Conservation (phyloP, 2,113 vertebrate species). For the Oryzias melastigma region DNA sequence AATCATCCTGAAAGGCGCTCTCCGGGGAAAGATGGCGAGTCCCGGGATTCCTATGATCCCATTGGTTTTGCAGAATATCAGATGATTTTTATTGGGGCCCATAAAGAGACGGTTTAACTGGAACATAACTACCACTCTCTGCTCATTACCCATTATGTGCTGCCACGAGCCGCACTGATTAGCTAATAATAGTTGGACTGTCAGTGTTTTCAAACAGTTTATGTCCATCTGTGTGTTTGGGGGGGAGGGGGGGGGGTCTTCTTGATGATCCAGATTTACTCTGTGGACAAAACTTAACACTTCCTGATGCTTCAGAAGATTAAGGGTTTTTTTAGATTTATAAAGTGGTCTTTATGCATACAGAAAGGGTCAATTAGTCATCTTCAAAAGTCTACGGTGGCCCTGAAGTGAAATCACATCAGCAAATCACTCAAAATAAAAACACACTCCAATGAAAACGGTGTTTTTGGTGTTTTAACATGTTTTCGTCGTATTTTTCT, state of each 20-base stretch:
- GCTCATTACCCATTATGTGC: slow-evolving; percentile 12
- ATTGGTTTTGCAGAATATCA: slow-evolving; percentile 18
- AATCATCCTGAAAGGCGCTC: not conserved
- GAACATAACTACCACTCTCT: slow-evolving; percentile 4
- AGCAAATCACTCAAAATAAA: too few species aligned
- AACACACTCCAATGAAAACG: too few species aligned
- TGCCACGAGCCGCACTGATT: slow-evolving; percentile 15
- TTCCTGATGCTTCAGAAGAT: too few species aligned
- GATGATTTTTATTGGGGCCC: slow-evolving; percentile 18
- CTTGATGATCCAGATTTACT: too few species aligned
- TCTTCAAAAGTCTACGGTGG: too few species aligned
- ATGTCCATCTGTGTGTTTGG: not conserved
- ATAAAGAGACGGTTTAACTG: slow-evolving; percentile 12
- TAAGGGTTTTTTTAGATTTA: too few species aligned
- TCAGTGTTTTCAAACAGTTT: not conserved
- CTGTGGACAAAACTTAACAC: too few species aligned
- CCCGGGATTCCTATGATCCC: slow-evolving; percentile 5
- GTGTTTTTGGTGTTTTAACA: too few species aligned
- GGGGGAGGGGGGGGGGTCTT: not conserved
- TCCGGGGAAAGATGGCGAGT: slow-evolving; percentile 1
- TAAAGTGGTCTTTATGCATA: too few species aligned
- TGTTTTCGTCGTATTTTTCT: too few species aligned
- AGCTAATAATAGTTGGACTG: slow-evolving; percentile 14
- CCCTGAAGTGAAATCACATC: too few species aligned
- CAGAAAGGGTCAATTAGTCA: too few species aligned